A percentile compares a stretch with the other conserved stretches of the same genome.
phyloP scores from a whole-genome alignment of 2,888 invertebrate genomes.

The Catocala fraxini region DNA sequence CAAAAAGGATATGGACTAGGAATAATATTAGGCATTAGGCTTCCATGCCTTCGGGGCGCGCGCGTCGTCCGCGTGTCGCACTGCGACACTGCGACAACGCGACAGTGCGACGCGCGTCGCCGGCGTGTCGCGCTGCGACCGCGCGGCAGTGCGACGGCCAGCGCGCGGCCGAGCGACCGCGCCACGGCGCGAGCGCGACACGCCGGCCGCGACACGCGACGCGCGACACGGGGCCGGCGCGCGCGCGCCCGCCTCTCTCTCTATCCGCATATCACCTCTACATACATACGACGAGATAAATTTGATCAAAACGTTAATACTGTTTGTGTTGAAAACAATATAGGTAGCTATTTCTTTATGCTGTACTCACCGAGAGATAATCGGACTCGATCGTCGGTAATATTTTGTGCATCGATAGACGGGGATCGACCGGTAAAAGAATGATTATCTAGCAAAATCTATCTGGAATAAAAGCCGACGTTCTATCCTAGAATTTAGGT shows the following conservation, averaged over 20 bases:
- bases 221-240: constrained; percentile 38
- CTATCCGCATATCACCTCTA: constrained; percentile 84
- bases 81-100: constrained; percentile 8
- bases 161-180: too few species aligned
- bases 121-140: constrained; percentile 17
- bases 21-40: constrained; percentile 86
- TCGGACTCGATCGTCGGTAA: constrained; percentile 81
- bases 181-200: constrained; percentile 14
- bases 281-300: constrained; percentile 79
- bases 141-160: too few species aligned
- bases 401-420: constrained; percentile 85
- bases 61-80: constrained; percentile 48
- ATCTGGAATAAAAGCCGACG: constrained; percentile 86
- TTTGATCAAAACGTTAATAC: constrained; percentile 84
- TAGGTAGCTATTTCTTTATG: constrained; percentile 70
- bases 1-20: constrained; percentile 88
- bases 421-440: constrained; percentile 77
- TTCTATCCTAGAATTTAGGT: constrained; percentile 84
- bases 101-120: constrained; percentile 49
- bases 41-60: constrained; percentile 74
- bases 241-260: constrained; percentile 69
- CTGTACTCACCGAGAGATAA: constrained; percentile 75
- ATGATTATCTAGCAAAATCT: constrained; percentile 87
- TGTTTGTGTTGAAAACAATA: constrained; percentile 82
- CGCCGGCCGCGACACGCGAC: constrained; percentile 21